Evolutionary conservation across 2,888 invertebrate genomes (phyloP).

Genomic region (Margaritifera margaritifera): DNA sequence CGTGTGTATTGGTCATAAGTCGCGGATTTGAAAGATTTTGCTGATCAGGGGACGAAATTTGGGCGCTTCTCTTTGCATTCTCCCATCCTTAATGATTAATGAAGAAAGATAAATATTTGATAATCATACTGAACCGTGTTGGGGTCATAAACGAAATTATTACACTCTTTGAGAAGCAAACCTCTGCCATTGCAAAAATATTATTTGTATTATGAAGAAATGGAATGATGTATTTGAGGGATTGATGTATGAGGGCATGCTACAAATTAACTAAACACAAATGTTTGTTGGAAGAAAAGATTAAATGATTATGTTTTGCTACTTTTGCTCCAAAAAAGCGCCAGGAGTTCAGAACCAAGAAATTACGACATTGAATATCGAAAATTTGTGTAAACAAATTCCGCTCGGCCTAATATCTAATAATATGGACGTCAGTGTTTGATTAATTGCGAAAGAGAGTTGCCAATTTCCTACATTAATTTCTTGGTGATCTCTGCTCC

Average conservation of each 20-base stretch:
- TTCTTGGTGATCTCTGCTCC: slow-evolving; percentile 37
- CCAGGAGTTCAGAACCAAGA: slow-evolving; percentile 29
- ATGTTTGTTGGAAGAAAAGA: slow-evolving; percentile 42
- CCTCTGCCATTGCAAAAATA: slow-evolving; percentile 20
- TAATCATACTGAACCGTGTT: slow-evolving; percentile 36
- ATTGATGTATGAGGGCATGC: slow-evolving; percentile 13
- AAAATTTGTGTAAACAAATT: slow-evolving; percentile 43
- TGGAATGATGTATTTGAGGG: slow-evolving; percentile 26
- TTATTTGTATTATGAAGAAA: slow-evolving; percentile 36
- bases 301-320: slow-evolving; percentile 45
- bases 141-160: slow-evolving; percentile 42
- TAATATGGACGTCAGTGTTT: slow-evolving; percentile 42
- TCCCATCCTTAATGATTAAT: slow-evolving; percentile 38
- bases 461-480: slow-evolving; percentile 47
- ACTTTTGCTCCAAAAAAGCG: slow-evolving; percentile 36
- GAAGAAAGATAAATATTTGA: slow-evolving; percentile 49
- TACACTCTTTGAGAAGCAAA: slow-evolving; percentile 30
- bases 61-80: slow-evolving; percentile 14
- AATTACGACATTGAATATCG: slow-evolving; percentile 43
- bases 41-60: background rate
- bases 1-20: too few relatives aligned
- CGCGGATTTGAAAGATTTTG: too few relatives aligned
- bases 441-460: slow-evolving; percentile 44
- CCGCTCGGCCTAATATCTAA: slow-evolving; percentile 31
- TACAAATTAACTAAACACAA: slow-evolving; percentile 47